Evolutionary conservation across 2,113 vertebrate species (phyloP).

Genomic region (Emydocephalus ijimae): DNA sequence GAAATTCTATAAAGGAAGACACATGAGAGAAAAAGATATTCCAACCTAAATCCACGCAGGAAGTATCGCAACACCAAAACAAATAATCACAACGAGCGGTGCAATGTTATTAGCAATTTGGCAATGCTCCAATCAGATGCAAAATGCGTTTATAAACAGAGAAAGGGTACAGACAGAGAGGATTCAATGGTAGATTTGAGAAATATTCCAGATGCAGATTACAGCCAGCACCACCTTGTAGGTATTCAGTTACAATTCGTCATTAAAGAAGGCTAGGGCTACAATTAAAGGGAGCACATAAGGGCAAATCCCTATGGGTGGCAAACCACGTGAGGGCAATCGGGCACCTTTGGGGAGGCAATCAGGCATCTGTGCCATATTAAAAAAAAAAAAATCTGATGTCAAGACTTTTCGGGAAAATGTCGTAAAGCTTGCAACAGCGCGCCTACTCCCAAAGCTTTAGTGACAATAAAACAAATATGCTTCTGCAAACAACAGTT

Average conservation of each 20-base stretch:
- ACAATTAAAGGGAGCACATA: slow-evolving; percentile 61
- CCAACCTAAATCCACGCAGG: background rate
- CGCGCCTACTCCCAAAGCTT: slow-evolving; percentile 44
- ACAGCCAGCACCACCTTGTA: slow-evolving; percentile 48
- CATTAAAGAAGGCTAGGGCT: slow-evolving; percentile 55
- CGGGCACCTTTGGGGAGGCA: slow-evolving; percentile 58
- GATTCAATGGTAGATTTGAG: slow-evolving; percentile 24
- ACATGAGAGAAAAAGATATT: background rate
- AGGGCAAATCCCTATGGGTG: slow-evolving; percentile 53
- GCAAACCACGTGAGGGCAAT: slow-evolving; percentile 51
- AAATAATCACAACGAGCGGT: background rate
- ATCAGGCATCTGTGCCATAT: slow-evolving; percentile 57
- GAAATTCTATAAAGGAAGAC: background rate
- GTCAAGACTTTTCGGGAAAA: slow-evolving; percentile 53
- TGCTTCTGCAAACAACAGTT: slow-evolving; percentile 21
- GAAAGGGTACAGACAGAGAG: slow-evolving; percentile 4
- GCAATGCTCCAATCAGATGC: background rate
- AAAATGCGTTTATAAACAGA: background rate
- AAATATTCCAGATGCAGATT: slow-evolving; percentile 47
- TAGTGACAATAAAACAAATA: background rate
- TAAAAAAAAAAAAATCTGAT: slow-evolving; percentile 46
- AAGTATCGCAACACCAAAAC: background rate
- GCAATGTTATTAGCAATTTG: background rate
- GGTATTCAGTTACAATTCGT: slow-evolving; percentile 58
- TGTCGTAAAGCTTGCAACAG: slow-evolving; percentile 34